Percentiles rank a stretch among this genome's conserved stretches.
Conservation (phyloP, 30 jellyfish, hydroid and myxozoan genomes). For the Chironex yamaguchii region DNA sequence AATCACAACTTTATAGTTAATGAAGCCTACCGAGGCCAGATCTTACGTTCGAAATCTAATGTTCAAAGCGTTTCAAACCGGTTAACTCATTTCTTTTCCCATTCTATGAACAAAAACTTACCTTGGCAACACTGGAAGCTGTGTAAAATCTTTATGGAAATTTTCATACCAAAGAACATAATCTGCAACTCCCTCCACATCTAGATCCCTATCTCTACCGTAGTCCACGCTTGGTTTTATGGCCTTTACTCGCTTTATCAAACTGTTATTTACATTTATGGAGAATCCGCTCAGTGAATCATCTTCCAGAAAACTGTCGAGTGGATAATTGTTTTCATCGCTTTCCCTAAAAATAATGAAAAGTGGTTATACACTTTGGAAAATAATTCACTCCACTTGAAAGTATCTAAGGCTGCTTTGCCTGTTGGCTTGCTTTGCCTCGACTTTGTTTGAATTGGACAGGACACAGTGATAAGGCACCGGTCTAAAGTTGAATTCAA, state of each 20-base stretch:
- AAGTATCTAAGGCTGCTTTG: not conserved
- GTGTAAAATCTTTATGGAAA: slow-evolving; percentile 70
- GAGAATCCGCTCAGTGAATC: slow-evolving; percentile 64
- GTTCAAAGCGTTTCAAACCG: not conserved
- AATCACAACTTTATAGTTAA: too few species aligned
- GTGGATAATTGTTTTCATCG: slow-evolving; percentile 6
- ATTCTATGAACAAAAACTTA: not conserved
- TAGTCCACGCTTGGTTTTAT: slow-evolving; percentile 67
- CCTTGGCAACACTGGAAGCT: slow-evolving; percentile 92
- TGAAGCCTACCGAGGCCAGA: too few species aligned
- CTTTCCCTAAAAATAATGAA: slow-evolving; percentile 27
- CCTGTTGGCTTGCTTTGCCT: too few species aligned
- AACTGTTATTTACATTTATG: slow-evolving; percentile 20
- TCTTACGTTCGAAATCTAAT: too few species aligned
- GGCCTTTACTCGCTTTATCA: slow-evolving; percentile 26
- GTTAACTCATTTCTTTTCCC: not conserved
- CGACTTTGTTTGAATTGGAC: too few species aligned
- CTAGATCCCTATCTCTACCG: slow-evolving; percentile 93
- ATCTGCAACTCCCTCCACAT: slow-evolving; percentile 97
- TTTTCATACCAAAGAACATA: slow-evolving; percentile 95
- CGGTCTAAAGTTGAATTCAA: too few species aligned
- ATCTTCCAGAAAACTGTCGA: slow-evolving; percentile 65
- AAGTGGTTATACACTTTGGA: not conserved
- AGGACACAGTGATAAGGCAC: too few species aligned
- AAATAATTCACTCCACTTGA: not conserved